Evolutionary conservation across 2,113 vertebrate species (phyloP), one percentile per base, ranked within the genome.

Genomic region (Dunckerocampus dactyliophorus): DNA sequence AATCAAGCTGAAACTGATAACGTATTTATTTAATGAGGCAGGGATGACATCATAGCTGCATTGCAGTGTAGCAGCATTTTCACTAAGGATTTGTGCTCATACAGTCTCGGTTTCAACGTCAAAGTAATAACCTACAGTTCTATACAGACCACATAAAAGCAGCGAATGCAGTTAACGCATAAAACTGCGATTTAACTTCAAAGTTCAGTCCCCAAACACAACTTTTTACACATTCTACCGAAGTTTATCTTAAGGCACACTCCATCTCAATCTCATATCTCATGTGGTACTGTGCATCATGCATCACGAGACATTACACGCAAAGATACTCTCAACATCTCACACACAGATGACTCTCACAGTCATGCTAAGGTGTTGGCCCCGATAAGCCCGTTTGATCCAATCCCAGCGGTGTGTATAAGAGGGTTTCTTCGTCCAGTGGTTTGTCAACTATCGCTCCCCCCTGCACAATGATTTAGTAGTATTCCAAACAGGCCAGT

Each of bases 191-290:
- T 51, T 28, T 51, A 51, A 22, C 13, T 11, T 51, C 20, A 13
- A 13, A 51, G 20, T 21, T 24, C 11, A 16, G 17, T 47, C 6
- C 20, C 8, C 8, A 13, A n/a, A 17, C 4, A 59, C 43, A 24
- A 20, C 48, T 50, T 21, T 24, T 4, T n/a, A 4, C 37, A 34
- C 24, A 28, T n/a, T 50, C 65, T 55, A 19, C 48, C 43, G 51
- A 53, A 31, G 16, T 64, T 85, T 85, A 88, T 87, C 86, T 69
- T 37, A 53, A 74, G 71, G 70, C 62, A 76, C 71, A 74, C 80
- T 48, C 66, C 75, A 79, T 84, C 77, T 78, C 61, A 19, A 72
- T 45, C 67, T 72, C 71, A 81, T 80, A 88, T 87, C 83, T 81
- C 60, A 47, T 20, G 28, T 15, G 31, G 71, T 71, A 74, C 67